Conservation (phyloP, 2,113 vertebrate genomes). For the Myanophis thanlyinensis region DNA sequence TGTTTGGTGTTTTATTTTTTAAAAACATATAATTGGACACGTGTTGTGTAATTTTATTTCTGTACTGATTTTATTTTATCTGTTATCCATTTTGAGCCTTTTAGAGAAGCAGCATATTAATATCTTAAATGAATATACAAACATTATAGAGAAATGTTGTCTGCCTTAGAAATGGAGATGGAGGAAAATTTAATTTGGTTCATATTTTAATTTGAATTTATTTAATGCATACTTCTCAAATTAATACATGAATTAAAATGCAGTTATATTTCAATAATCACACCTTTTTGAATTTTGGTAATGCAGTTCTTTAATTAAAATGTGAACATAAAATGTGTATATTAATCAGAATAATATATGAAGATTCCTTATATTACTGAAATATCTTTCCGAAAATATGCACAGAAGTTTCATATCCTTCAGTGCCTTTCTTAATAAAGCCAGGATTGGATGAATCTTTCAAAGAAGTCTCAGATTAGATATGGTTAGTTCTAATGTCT, state of each 20-base stretch:
- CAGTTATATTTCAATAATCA: background rate
- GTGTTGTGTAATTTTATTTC: background rate
- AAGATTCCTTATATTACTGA: background rate
- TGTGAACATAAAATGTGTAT: background rate
- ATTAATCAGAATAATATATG: background rate
- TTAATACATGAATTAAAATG: background rate
- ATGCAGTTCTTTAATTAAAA: background rate
- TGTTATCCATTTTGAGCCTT: background rate
- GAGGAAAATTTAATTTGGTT: background rate
- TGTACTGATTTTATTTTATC: background rate
- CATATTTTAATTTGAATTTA: background rate
- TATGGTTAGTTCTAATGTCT: background rate
- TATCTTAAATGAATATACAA: background rate
- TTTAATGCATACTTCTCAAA: background rate
- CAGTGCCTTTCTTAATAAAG: background rate
- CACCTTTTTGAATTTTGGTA: background rate
- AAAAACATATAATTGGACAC: background rate
- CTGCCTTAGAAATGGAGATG: background rate
- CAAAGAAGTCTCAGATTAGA: background rate
- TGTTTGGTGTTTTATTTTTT: background rate
- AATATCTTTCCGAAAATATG: background rate
- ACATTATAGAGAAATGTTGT: background rate
- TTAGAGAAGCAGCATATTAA: background rate
- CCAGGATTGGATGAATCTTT: background rate
- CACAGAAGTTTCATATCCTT: background rate